These are phyloP conservation scores for Caenorhabditis panamensis DNA, from an alignment of 2,888 invertebrate species.

Conservation along the genomic window DNA sequence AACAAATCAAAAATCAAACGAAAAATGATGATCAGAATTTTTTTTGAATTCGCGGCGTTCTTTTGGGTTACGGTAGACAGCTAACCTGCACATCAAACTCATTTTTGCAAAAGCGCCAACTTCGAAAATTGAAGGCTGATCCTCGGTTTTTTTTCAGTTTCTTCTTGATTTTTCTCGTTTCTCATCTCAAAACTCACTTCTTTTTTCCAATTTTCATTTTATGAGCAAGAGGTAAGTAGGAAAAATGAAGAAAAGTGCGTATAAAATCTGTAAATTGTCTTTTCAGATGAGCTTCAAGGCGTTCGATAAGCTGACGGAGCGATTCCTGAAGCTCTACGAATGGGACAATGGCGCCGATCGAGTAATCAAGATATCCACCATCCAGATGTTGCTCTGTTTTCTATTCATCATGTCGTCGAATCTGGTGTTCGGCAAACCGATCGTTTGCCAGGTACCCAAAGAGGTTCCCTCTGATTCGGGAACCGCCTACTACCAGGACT, in stretches of 20 bases:
- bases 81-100: no score
- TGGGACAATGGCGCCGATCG: slow-evolving; percentile 58
- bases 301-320: slow-evolving; percentile 25
- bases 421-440: slow-evolving; percentile 54
- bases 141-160: no score
- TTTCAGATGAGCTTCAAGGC: slow-evolving; percentile 43
- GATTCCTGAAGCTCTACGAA: slow-evolving; percentile 53
- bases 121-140: no score
- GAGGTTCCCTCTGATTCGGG: slow-evolving; percentile 55
- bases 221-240: no score
- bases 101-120: no score
- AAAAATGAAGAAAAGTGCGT: no score
- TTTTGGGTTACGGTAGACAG: neutral
- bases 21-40: no score
- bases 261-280: neutral
- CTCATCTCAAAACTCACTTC: no score
- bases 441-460: slow-evolving; percentile 45
- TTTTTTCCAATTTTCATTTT: no score
- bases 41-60: slow-evolving; percentile 2
- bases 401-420: slow-evolving; percentile 43
- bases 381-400: slow-evolving; percentile 48
- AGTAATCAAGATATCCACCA: slow-evolving; percentile 51
- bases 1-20: neutral
- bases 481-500: slow-evolving; percentile 58
- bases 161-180: no score